Evolutionary conservation across 2,113 vertebrate species (phyloP).

Genomic region (Gadus chalcogrammus): DNA sequence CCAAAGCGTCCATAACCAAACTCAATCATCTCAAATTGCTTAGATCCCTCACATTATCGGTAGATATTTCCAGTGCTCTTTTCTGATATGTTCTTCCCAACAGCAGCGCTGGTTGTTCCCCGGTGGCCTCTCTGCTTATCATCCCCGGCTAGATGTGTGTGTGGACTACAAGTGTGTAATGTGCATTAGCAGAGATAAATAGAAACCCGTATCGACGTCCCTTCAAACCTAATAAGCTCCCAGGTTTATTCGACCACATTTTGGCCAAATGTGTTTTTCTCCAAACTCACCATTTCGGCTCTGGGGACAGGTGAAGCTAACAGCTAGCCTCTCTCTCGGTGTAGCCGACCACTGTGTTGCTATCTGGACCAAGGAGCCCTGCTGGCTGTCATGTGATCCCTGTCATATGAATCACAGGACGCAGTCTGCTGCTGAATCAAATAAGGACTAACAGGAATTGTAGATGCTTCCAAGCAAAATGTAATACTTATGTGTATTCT

Average conservation of each 20-base stretch:
- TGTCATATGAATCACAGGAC: conserved; percentile 32
- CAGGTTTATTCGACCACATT: not conserved
- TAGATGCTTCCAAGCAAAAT: not conserved
- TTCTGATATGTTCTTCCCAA: no score
- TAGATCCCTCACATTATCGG: no score
- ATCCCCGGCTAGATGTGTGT: no score
- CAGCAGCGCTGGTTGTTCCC: no score
- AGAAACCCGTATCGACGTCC: rapidly evolving
- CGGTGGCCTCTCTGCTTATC: no score
- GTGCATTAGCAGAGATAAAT: not conserved
- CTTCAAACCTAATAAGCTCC: not conserved
- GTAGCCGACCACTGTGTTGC: conserved; percentile 27
- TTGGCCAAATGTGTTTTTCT: not conserved
- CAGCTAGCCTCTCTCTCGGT: conserved; percentile 41
- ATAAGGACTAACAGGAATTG: not conserved
- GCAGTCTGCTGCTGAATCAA: not conserved
- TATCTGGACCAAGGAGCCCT: conserved; percentile 36
- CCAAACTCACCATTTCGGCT: conserved; percentile 65
- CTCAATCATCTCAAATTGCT: no score
- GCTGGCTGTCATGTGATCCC: conserved; percentile 54
- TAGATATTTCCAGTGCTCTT: no score
- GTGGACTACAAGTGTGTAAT: no score
- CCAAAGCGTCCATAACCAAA: no score
- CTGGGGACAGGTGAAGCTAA: conserved; percentile 62
- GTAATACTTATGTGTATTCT: no score